Conservation (phyloP, 2,797 vertebrate genomes). For the Catostomus latipinnis region DNA sequence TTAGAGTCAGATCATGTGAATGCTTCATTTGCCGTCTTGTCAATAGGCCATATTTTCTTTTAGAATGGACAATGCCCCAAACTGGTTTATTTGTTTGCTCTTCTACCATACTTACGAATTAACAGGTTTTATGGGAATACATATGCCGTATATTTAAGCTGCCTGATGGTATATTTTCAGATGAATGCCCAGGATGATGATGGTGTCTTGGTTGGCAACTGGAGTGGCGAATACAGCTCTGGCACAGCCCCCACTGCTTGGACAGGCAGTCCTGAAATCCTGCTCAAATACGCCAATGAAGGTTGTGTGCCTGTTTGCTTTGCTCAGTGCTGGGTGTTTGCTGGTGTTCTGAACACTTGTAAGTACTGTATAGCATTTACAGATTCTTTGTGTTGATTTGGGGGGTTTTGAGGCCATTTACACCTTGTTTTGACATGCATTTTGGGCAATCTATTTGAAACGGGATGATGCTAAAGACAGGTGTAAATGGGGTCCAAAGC, state of each 20-base stretch:
- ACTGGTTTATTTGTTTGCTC: too few species aligned
- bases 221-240: conserved; percentile 78
- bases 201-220: conserved; percentile 88
- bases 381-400: too few species aligned
- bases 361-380: conserved; percentile 60
- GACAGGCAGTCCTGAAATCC: conserved; percentile 88
- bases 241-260: conserved; percentile 85
- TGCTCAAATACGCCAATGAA: conserved; percentile 77
- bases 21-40: too few species aligned
- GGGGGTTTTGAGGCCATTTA: too few species aligned
- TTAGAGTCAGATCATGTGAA: too few species aligned
- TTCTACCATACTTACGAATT: too few species aligned
- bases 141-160: neutral
- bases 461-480: too few species aligned
- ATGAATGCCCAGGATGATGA: conserved; percentile 87
- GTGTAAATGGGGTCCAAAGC: too few species aligned
- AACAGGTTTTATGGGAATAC: neutral
- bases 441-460: too few species aligned
- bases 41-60: too few species aligned
- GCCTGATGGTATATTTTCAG: conserved; percentile 66
- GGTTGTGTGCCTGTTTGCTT: conserved; percentile 75
- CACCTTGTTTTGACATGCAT: too few species aligned
- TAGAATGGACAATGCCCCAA: too few species aligned
- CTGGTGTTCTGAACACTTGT: conserved; percentile 93
- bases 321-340: conserved; percentile 95